phyloP scores from a whole-genome alignment of 2,888 invertebrate species.

The Drosophila formosana region DNA sequence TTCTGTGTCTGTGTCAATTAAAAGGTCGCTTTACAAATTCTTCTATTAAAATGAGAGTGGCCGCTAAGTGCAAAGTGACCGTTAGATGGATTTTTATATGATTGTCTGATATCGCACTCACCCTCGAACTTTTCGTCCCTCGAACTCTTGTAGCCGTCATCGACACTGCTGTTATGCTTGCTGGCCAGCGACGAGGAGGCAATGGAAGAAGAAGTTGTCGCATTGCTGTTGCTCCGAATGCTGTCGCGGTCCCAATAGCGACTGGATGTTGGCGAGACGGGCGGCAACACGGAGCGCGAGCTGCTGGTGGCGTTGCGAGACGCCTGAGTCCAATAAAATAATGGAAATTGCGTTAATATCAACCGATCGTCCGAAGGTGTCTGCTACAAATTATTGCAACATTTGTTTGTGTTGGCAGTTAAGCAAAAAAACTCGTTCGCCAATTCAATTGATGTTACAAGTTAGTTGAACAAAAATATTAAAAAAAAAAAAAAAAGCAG shows the following conservation, averaged over 20 bases:
- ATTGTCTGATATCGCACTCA: constrained; percentile 50
- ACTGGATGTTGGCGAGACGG: constrained; percentile 83
- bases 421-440: constrained; percentile 19
- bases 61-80: neutral
- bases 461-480: constrained; percentile 25
- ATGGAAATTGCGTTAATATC: constrained; percentile 8
- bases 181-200: constrained; percentile 67
- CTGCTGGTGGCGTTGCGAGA: constrained; percentile 75
- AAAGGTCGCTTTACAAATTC: too few relatives aligned
- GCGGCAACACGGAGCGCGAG: constrained; percentile 81
- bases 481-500: constrained; percentile 40
- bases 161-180: constrained; percentile 66
- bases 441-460: constrained; percentile 29
- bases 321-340: constrained; percentile 37
- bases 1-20: too few relatives aligned
- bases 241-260: constrained; percentile 84
- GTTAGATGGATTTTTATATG: too few relatives aligned
- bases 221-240: constrained; percentile 56
- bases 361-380: too few relatives aligned
- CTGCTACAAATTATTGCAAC: too few relatives aligned
- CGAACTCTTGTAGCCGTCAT: constrained; percentile 73
- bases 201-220: constrained; percentile 73
- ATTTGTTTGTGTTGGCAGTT: neutral
- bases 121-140: constrained; percentile 83
- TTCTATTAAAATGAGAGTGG: too few relatives aligned